Conservation (phyloP, 2,113 vertebrate genomes). For the Dunckerocampus dactyliophorus region DNA sequence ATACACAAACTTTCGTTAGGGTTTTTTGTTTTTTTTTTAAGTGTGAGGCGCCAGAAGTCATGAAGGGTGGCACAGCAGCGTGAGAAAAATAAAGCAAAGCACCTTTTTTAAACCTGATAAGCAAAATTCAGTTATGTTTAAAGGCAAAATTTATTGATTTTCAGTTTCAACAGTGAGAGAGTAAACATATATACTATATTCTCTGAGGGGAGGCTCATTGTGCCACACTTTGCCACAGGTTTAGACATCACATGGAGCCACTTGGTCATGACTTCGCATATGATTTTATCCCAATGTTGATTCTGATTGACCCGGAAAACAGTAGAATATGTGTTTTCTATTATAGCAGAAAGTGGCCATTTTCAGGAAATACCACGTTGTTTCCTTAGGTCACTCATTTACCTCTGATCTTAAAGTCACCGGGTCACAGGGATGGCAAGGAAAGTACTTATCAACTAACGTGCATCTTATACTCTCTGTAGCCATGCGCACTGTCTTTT, state of each 20-base stretch:
- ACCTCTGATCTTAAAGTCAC: not conserved
- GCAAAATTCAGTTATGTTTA: too few relatives aligned
- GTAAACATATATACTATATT: too few relatives aligned
- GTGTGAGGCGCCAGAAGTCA: too few relatives aligned
- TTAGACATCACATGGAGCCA: not conserved
- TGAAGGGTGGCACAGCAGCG: too few relatives aligned
- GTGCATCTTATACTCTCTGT: constrained; percentile 3
- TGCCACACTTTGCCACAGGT: too few relatives aligned
- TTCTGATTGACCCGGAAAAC: not conserved
- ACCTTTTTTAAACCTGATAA: too few relatives aligned
- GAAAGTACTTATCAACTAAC: not conserved
- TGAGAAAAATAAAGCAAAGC: too few relatives aligned
- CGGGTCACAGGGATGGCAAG: constrained; percentile 3
- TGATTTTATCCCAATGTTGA: not conserved
- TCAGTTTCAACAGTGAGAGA: too few relatives aligned
- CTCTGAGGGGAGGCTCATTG: too few relatives aligned
- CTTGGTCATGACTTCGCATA: constrained; percentile 3
- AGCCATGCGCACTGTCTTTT: not conserved
- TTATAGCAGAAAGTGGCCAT: constrained; percentile 6
- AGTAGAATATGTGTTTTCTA: not conserved
- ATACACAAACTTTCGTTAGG: too few relatives aligned
- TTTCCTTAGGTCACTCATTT: not conserved
- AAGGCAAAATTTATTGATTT: too few relatives aligned
- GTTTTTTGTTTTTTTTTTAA: too few relatives aligned
- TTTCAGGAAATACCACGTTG: constrained; percentile 9